Conservation (phyloP, 1,140 invertebrate genomes). For the Saccostrea glomerata region DNA sequence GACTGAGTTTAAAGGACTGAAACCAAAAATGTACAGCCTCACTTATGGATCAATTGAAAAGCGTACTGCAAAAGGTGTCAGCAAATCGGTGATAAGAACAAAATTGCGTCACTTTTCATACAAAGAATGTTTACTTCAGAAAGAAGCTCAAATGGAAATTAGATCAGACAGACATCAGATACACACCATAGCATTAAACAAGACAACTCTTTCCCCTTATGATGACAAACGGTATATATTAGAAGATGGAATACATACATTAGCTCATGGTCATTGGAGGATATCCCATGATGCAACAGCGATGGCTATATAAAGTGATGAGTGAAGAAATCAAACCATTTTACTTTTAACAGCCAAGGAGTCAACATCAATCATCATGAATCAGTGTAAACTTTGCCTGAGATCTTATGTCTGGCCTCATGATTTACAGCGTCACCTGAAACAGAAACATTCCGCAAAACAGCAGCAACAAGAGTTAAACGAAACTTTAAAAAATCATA, state of each 20-base stretch:
- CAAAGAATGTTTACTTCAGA: background rate
- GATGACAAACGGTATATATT: too few species aligned
- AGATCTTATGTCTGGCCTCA: conserved; percentile 36
- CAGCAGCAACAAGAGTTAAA: background rate
- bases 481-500: too few species aligned
- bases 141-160: too few species aligned
- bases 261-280: background rate
- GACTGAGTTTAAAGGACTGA: conserved; percentile 58
- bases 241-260: too few species aligned
- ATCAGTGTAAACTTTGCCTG: conserved; percentile 35
- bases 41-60: conserved; percentile 30
- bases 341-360: background rate
- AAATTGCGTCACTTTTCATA: conserved; percentile 31
- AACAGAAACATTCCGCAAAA: conserved; percentile 28
- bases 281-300: conserved; percentile 17
- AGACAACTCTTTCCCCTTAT: background rate
- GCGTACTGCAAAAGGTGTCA: background rate
- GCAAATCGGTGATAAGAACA: background rate
- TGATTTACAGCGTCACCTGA: conserved; percentile 32
- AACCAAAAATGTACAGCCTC: conserved; percentile 44
- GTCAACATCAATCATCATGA: conserved; percentile 34
- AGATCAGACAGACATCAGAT: background rate
- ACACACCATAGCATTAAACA: background rate
- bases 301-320: background rate
- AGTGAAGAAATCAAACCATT: conserved; percentile 8